Conservation (phyloP, 2,888 invertebrate genomes). For the Pollenia griseotomentosa region DNA sequence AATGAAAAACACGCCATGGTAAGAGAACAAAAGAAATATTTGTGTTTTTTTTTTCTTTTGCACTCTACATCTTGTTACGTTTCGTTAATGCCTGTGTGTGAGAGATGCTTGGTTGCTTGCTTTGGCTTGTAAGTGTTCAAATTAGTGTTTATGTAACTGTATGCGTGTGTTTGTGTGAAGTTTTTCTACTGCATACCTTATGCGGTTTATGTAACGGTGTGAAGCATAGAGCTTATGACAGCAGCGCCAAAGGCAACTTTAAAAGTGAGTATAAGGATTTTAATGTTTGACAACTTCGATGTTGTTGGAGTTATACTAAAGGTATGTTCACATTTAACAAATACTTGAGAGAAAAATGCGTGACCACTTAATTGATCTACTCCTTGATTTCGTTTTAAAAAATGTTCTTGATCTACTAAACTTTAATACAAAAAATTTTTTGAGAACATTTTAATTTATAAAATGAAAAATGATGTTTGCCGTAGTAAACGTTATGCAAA, state of each 20-base stretch:
- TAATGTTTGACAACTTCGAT: slow-evolving; percentile 71
- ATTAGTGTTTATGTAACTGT: background rate
- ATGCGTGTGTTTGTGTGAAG: background rate
- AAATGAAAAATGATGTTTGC: too few relatives aligned
- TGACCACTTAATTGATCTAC: too few relatives aligned
- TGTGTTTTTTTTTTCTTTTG: slow-evolving; percentile 3
- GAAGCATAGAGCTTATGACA: slow-evolving; percentile 70
- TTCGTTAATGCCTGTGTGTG: slow-evolving; percentile 20
- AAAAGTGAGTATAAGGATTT: slow-evolving; percentile 58
- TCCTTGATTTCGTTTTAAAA: too few relatives aligned
- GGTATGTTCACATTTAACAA: too few relatives aligned
- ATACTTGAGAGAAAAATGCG: too few relatives aligned
- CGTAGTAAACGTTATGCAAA: too few relatives aligned
- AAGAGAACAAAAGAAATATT: slow-evolving; percentile 31
- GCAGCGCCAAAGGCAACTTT: slow-evolving; percentile 67
- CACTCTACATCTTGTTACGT: slow-evolving; percentile 15
- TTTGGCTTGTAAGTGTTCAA: slow-evolving; percentile 6
- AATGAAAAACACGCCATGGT: slow-evolving; percentile 10
- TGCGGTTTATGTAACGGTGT: slow-evolving; percentile 60
- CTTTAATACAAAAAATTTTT: too few relatives aligned
- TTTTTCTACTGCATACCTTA: slow-evolving; percentile 53
- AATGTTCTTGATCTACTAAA: too few relatives aligned
- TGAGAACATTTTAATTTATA: too few relatives aligned
- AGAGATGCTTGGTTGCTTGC: slow-evolving; percentile 19
- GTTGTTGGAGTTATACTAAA: slow-evolving; percentile 14